Conservation (phyloP, 2,113 vertebrate species). For the Anhinga rufa region DNA sequence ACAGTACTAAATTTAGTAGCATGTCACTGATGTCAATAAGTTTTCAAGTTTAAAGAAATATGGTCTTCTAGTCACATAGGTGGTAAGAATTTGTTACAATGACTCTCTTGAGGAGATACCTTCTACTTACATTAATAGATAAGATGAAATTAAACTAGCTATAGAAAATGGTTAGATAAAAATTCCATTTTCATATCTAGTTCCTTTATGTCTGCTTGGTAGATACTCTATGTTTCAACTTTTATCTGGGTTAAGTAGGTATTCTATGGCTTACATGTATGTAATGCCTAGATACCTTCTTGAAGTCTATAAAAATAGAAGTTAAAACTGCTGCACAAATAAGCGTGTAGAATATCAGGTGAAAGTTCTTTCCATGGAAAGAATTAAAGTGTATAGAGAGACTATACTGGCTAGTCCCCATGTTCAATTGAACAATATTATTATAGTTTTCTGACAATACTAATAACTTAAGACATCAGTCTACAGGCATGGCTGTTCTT, state of each 20-base stretch:
- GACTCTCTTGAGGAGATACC: not conserved
- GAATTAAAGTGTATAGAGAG: not conserved
- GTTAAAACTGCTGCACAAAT: not conserved
- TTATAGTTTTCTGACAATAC: constrained; percentile 21
- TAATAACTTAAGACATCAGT: not conserved
- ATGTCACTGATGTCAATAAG: not conserved
- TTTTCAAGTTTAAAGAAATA: not conserved
- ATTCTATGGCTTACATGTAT: not conserved
- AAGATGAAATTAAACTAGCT: not conserved
- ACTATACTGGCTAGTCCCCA: not conserved
- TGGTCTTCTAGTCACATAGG: not conserved
- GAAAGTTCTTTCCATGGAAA: not conserved
- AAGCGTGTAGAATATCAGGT: not conserved
- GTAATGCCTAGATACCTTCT: not conserved
- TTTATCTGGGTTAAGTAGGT: not conserved
- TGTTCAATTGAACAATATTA: not conserved
- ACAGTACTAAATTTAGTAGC: not conserved
- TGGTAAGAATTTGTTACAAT: not conserved
- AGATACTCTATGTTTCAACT: not conserved
- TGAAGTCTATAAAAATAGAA: not conserved
- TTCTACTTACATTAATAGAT: not conserved
- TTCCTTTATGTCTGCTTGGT: not conserved
- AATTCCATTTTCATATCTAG: not conserved
- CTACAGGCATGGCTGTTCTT: constrained; percentile 21
- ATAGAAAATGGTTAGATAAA: not conserved